Evolutionary conservation across 1,140 invertebrate species (phyloP).

Genomic region (Bursaphelenchus mucronatus): DNA sequence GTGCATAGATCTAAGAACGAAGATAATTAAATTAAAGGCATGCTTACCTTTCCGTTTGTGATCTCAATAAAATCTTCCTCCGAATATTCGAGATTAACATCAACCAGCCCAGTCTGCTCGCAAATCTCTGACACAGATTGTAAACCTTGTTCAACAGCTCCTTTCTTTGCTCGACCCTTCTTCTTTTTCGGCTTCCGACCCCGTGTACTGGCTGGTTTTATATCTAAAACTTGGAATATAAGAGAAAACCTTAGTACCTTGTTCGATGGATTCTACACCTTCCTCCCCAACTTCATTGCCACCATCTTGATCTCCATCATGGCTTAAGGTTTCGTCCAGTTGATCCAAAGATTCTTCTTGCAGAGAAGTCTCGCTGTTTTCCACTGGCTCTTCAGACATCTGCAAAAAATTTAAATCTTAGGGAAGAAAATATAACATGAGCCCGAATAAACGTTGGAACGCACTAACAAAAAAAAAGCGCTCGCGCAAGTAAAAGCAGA

Average conservation of each 20-base stretch:
- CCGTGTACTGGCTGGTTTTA: not conserved
- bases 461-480: too few relatives aligned
- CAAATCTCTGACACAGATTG: constrained; percentile 28
- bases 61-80: constrained; percentile 39
- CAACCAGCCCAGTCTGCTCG: constrained; percentile 21
- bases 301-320: constrained; percentile 3
- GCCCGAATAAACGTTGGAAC: too few relatives aligned
- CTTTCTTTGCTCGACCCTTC: not conserved
- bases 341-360: not conserved
- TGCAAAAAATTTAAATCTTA: too few relatives aligned
- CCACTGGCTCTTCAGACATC: too few relatives aligned
- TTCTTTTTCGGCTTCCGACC: not conserved
- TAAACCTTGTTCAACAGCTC: not conserved
- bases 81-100: constrained; percentile 40
- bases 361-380: too few relatives aligned
- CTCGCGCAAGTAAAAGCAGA: too few relatives aligned
- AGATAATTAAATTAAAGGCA: constrained; percentile 11
- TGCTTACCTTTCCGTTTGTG: constrained; percentile 38
- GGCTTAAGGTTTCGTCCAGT: not conserved
- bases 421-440: too few relatives aligned
- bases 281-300: not conserved
- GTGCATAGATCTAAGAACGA: constrained; percentile 32
- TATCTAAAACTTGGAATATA: not conserved
- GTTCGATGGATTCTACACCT: not conserved
- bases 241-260: not conserved